Evolutionary conservation across 2,113 vertebrate genomes (phyloP), one percentile per base, ranked within the genome.

Genomic region (Machaerirhynchus nigripectus): DNA sequence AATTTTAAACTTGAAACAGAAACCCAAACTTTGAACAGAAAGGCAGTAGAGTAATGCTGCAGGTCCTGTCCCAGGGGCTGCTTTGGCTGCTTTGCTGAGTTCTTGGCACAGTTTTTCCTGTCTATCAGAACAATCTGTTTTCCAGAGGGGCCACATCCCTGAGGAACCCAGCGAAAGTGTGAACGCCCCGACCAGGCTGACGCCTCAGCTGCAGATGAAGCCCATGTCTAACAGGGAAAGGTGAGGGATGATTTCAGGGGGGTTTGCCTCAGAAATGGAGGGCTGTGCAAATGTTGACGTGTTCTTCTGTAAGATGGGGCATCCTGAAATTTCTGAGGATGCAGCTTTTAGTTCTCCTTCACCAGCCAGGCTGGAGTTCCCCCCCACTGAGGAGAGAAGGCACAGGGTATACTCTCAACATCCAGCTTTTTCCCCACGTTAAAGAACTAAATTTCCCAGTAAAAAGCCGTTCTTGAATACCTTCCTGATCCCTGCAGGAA

Each of bases 161-260:
- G 98, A 98, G 92, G 98, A 98, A 2, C 71, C 98, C 59, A 99
- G 98, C 82, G 99, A 99, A 97, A 98, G 97, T 65, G 98, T 98
- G 92, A 97, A 93, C 1, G 68, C 98, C 1, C 98, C 98, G 10
- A 98, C 98, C 92, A 98, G 98, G 97, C 97, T 99, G 98, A 97
- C 98, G 18, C 97, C 99, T 63, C 98, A 99, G n/a, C 97, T 99
- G 40, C 98, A 99, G 91, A 99, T 99, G 99, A 99, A 99, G 96
- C 99, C 99, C 55, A 99, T 99, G 99, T 99, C 99, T 59, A 99
- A 99, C 98, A 98, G 99, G 97, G 99, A 99, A 76, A 98, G 99
- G 99, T 99, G 79, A 93, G 94, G 33, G 59, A 18, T 39, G 10
- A 10, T 57, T 65, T 49, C 12, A 0, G 39, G 15, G 31, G 18